Evolutionary conservation across 2,797 vertebrate genomes (phyloP), one percentile per base, ranked within the genome.

Genomic region (Syncerus caffer): DNA sequence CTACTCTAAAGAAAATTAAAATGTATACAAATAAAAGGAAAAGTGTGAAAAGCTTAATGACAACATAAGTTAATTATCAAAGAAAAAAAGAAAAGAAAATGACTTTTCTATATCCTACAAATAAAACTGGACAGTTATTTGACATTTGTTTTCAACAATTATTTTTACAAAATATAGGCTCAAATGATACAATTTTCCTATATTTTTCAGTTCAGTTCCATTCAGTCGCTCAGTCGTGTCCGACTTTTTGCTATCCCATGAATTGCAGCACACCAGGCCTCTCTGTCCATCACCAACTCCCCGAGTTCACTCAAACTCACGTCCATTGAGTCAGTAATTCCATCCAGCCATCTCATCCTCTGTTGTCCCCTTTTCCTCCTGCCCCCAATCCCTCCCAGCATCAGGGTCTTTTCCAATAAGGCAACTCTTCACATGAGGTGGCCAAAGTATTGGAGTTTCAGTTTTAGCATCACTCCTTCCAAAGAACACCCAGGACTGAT

Each of bases 271-370:
- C 1, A 1, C 55, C 55, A 57, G 55, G 55, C 23, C 55, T 57
- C 55, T 55, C 55, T 57, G 23, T 57, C 55, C 9, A 57, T 57
- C 23, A 57, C 23, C 21, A 57, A 4, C 23, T 57, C 55, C 4
- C 0, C 0, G 9, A 25, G 23, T 57, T 57, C 23, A 57, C 55
- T 4, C 1, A 57, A 11, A 57, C 23, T 25, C 55, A 11, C 4
- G 9, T 57, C 55, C 55, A 25, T 57, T 1, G 0, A 57, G 4
- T 11, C 1, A 3, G 55, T 57, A 9, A 57, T 57, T 9, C 55
- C 23, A 57, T 57, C 23, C 9, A 57, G 23, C 10, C 55, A 25
- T 57, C 55, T 25, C 55, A 57, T 57, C 9, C 55, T 57, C 55
- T 11, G 4, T 57, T 0, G 1, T 25, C 55, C 9, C 55, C 4